Conservation (phyloP, 2,113 vertebrate genomes). For the Cranoglanis bouderius region DNA sequence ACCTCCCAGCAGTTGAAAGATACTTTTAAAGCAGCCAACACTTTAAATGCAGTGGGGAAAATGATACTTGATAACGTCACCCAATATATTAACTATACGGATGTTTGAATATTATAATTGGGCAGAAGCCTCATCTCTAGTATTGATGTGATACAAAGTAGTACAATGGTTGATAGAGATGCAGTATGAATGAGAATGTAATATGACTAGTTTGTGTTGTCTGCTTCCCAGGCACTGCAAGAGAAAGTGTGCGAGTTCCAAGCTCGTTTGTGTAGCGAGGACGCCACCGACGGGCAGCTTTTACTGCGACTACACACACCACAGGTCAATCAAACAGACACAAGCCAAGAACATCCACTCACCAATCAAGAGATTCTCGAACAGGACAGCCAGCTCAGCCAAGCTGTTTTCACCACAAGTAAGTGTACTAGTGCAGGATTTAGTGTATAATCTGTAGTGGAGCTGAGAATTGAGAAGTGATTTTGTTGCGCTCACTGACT, state of each 20-base stretch:
- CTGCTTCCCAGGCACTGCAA: constrained; percentile 70
- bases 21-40: neutral
- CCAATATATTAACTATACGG: neutral
- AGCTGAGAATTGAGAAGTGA: neutral
- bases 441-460: neutral
- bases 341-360: constrained; percentile 6
- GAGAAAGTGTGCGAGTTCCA: constrained; percentile 73
- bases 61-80: neutral
- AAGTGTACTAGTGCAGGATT: neutral
- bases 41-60: neutral
- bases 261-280: constrained; percentile 72
- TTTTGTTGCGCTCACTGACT: neutral
- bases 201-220: neutral
- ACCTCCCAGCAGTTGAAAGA: neutral
- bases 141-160: neutral
- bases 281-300: constrained; percentile 60
- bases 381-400: constrained; percentile 49
- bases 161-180: neutral
- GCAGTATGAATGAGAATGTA: neutral
- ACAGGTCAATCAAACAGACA: constrained; percentile 50
- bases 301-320: constrained; percentile 52
- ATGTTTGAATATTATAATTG: neutral
- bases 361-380: constrained; percentile 44
- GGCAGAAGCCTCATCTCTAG: neutral
- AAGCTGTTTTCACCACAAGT: constrained; percentile 33